Evolutionary conservation across 1,140 invertebrate genomes (phyloP).

Genomic region (Wiebesia pumilae): DNA sequence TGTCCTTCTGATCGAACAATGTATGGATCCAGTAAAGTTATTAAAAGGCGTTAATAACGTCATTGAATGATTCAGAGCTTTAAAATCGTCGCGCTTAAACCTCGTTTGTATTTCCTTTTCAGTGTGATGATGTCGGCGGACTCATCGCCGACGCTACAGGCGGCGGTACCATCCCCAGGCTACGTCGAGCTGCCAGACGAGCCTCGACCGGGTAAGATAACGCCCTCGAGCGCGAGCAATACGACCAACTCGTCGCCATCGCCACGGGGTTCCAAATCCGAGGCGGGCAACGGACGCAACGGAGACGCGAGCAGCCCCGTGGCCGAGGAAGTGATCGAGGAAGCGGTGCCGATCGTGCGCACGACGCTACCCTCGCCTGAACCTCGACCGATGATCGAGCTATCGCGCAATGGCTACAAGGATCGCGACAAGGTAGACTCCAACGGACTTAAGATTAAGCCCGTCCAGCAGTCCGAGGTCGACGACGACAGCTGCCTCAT

Average conservation of each 20-base stretch:
- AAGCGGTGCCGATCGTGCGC: slow-evolving; percentile 60
- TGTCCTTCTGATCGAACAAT: too few relatives aligned
- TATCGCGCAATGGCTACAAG: slow-evolving; percentile 62
- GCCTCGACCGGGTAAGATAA: slow-evolving; percentile 61
- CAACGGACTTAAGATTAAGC: slow-evolving; percentile 60
- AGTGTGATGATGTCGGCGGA: slow-evolving; percentile 66
- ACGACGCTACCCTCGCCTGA: slow-evolving; percentile 62
- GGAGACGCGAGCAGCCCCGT: slow-evolving; percentile 47
- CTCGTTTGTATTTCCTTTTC: neutral
- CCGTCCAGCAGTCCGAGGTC: slow-evolving; percentile 46
- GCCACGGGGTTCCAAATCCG: slow-evolving; percentile 45
- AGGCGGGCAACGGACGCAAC: slow-evolving; percentile 30
- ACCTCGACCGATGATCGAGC: slow-evolving; percentile 63
- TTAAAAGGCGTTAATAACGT: too few relatives aligned
- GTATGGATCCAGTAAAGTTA: too few relatives aligned
- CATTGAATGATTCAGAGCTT: too few relatives aligned
- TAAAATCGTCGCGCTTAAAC: too few relatives aligned
- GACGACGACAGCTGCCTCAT: slow-evolving; percentile 69
- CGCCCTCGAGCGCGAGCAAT: slow-evolving; percentile 50
- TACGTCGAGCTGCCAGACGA: slow-evolving; percentile 66
- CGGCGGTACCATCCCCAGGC: slow-evolving; percentile 56
- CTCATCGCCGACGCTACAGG: slow-evolving; percentile 58
- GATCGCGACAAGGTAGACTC: slow-evolving; percentile 60
- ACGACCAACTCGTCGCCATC: slow-evolving; percentile 50
- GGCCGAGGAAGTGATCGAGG: slow-evolving; percentile 63